phyloP scores from a whole-genome alignment of 1,140 invertebrate genomes.

The Conus ventricosus region DNA sequence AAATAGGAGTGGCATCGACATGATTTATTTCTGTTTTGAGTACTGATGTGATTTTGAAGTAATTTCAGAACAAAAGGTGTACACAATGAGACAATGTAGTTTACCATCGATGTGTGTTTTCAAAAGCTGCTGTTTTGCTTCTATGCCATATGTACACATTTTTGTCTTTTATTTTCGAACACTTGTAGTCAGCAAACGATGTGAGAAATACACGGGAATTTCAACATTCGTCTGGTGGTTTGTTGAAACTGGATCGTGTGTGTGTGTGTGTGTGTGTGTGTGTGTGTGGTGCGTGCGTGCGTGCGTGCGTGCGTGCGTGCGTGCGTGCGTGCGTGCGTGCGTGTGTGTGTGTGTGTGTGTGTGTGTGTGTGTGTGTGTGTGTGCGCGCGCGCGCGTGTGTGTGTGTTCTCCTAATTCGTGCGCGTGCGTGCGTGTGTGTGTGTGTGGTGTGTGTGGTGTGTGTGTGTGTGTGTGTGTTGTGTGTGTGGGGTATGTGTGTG shows the following conservation, averaged over 20 bases:
- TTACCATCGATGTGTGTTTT: no score
- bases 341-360: slow-evolving; percentile 4
- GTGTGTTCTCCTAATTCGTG: not conserved
- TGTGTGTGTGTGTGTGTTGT: slow-evolving; percentile 1
- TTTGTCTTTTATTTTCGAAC: no score
- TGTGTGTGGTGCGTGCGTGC: not conserved
- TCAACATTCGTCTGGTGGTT: no score
- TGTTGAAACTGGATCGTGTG: not conserved
- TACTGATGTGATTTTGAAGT: no score
- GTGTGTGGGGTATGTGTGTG: not conserved
- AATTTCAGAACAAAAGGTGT: no score
- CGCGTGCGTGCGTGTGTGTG: not conserved
- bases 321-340: not conserved
- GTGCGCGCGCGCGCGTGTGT: not conserved
- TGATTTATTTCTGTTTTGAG: no score
- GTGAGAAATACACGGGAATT: no score
- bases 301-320: not conserved
- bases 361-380: not conserved
- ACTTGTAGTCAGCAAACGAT: no score
- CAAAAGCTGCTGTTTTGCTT: no score
- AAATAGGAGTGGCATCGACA: no score
- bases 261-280: not conserved
- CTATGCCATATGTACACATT: no score
- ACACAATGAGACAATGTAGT: no score
- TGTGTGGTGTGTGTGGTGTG: slow-evolving; percentile 1